These are phyloP conservation scores for Miniopterus natalensis DNA, from an alignment of 2,113 vertebrate species.

Conservation along the genomic window DNA sequence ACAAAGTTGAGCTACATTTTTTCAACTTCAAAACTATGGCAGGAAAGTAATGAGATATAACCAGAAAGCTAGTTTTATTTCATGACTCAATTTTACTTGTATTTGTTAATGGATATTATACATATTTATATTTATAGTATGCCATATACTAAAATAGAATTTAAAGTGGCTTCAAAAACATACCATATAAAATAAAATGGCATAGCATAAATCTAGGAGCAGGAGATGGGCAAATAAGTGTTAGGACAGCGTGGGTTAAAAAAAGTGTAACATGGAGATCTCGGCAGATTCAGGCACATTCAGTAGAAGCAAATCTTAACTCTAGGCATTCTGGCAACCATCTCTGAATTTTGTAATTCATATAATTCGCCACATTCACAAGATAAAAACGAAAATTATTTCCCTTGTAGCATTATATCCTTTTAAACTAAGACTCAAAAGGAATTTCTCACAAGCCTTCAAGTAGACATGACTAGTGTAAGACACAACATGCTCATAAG, in stretches of 20 bases:
- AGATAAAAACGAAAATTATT: constrained; percentile 1
- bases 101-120: background rate
- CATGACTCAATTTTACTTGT: background rate
- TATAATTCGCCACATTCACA: background rate
- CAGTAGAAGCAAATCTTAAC: background rate
- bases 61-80: background rate
- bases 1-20: background rate
- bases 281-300: background rate
- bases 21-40: background rate
- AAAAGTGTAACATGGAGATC: background rate
- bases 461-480: constrained; percentile 57
- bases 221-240: background rate
- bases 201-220: background rate
- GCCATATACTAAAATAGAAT: background rate
- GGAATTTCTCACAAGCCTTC: background rate
- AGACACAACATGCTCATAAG: background rate
- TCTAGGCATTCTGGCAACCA: background rate
- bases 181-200: background rate
- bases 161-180: background rate
- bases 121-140: background rate
- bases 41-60: background rate
- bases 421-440: constrained; percentile 25
- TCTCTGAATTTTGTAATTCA: background rate
- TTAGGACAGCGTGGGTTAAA: background rate
- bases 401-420: background rate